These are phyloP conservation scores for Pseudocheirus occidentalis DNA, from an alignment of 2,797 vertebrate genomes.

Conservation along the genomic window DNA sequence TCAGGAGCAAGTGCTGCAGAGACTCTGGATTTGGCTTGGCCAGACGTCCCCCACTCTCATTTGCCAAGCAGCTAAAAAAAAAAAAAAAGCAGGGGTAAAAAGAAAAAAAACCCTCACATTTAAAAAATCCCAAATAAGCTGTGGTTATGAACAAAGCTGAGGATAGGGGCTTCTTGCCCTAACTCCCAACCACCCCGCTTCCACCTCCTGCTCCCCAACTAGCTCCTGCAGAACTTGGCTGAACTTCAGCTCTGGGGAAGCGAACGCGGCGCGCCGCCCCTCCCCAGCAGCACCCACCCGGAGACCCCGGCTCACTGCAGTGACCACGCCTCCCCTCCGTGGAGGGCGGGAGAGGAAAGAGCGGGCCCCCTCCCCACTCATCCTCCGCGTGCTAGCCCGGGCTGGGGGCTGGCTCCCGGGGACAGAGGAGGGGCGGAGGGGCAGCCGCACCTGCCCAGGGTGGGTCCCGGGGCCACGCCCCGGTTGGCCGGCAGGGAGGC, in stretches of 20 bases:
- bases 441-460: background rate
- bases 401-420: background rate
- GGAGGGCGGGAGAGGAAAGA: background rate
- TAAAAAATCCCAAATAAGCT: slow-evolving; percentile 43
- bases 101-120: slow-evolving; percentile 43
- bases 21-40: slow-evolving; percentile 71
- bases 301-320: background rate
- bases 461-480: background rate
- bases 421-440: background rate
- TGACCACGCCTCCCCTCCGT: background rate
- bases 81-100: slow-evolving; percentile 52
- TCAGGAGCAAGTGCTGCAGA: slow-evolving; percentile 70
- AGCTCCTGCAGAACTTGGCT: slow-evolving; percentile 61
- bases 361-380: background rate
- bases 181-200: slow-evolving; percentile 50
- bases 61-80: slow-evolving; percentile 73
- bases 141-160: background rate
- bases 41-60: slow-evolving; percentile 76
- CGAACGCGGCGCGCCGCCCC: background rate
- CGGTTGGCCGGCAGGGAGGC: too few relatives aligned
- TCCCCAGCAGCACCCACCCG: background rate
- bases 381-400: background rate
- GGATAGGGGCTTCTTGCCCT: slow-evolving; percentile 18
- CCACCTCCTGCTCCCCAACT: slow-evolving; percentile 55
- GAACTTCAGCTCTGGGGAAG: slow-evolving; percentile 57